These are phyloP conservation scores for Puntigrus tetrazona DNA, from an alignment of 2,113 vertebrate species.

Conservation along the genomic window DNA sequence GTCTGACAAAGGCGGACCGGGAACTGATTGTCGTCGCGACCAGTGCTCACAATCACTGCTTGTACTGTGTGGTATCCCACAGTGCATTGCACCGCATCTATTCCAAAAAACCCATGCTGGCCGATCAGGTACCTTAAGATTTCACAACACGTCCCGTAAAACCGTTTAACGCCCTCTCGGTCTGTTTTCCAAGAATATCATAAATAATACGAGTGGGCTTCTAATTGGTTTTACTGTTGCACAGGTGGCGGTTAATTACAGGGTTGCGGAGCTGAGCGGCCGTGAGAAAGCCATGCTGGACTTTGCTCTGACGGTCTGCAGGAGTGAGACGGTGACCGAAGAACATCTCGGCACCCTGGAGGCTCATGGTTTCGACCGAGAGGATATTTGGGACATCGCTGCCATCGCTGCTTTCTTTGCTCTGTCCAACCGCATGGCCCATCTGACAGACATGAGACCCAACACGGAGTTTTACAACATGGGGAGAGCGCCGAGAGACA, in stretches of 20 bases:
- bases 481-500: conserved; percentile 73
- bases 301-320: conserved; percentile 81
- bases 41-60: conserved; percentile 79
- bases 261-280: conserved; percentile 74
- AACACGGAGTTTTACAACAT: conserved; percentile 83
- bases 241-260: conserved; percentile 81
- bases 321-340: conserved; percentile 78
- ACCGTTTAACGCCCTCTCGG: background rate
- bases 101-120: conserved; percentile 80
- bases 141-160: background rate
- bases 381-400: conserved; percentile 86
- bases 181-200: background rate
- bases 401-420: conserved; percentile 83
- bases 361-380: conserved; percentile 78
- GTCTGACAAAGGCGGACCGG: conserved; percentile 82
- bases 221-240: background rate
- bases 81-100: conserved; percentile 82
- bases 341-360: conserved; percentile 78
- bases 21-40: conserved; percentile 86
- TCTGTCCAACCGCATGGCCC: conserved; percentile 82
- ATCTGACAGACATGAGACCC: conserved; percentile 77
- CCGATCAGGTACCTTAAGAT: conserved; percentile 75
- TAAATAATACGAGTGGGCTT: background rate
- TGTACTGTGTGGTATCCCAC: conserved; percentile 84
- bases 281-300: conserved; percentile 81